Evolutionary conservation across 1,140 invertebrate species (phyloP), one percentile per base, ranked within the genome.

Genomic region (Drosophila nikananu): DNA sequence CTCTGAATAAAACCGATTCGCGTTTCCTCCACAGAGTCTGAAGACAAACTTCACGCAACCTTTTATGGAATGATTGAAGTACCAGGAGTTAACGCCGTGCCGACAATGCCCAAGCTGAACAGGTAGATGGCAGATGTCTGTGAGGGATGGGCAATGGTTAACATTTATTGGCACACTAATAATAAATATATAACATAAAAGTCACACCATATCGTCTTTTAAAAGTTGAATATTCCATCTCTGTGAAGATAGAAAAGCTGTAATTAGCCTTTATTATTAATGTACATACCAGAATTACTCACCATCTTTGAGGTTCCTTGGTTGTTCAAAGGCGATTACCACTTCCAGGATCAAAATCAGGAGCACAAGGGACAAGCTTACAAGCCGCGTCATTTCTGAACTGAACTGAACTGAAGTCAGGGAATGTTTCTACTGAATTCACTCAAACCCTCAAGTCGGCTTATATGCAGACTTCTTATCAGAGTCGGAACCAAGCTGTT

Each of bases 1-100:
- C n/a, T 41, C 19, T 41, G 13, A 17, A 55, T 64, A 64, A 17
- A 64, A 64, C 4, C 61, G n/a, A 41, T 64, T 64, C 2, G 2
- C 1, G 8, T 64, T 64, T 10, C 61, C 61, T 8, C 21, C 23
- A 7, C 61, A 64, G 2, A 64, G 32, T 1, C 8, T 10, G 12
- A 55, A 64, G n/a, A 13, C 1, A 23, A 55, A 64, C 27, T 1
- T 35, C 8, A 15, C 1, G 13, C 60, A 63, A 5, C 19, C 9
- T 2, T 17, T 19, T 10, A 0, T n/a, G 0, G 0, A 1, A 13
- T 7, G 7, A 37, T 54, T 54, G 9, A 10, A 63, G 17, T 55
- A 27, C 48, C 48, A 63, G 8, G 48, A 8, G 1, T 19, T 37
- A 17, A 63, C 60, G 5, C 5, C 17, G 15, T 55, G 30, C 0